Conservation (phyloP, 2,888 invertebrate genomes). For the Phyllotreta striolata region DNA sequence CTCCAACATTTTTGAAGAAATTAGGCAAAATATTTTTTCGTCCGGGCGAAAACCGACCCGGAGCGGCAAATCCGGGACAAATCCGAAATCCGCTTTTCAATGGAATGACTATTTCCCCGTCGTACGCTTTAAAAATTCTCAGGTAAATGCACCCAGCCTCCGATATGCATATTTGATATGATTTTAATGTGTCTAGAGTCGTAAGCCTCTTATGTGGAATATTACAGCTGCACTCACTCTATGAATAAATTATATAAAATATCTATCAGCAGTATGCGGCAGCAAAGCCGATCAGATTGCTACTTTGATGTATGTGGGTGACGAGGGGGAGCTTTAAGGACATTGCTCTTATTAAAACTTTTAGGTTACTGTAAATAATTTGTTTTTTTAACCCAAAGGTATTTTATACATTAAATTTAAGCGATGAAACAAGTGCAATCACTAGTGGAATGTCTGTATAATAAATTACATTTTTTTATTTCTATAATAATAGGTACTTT, state of each 20-base stretch:
- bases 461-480: too few relatives aligned
- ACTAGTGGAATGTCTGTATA: too few relatives aligned
- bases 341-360: background rate
- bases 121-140: conserved; percentile 51
- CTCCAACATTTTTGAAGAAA: background rate
- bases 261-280: conserved; percentile 69
- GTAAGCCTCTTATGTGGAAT: conserved; percentile 62
- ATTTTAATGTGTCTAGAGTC: conserved; percentile 63
- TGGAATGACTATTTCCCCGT: conserved; percentile 27
- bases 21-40: conserved; percentile 8
- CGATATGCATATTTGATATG: conserved; percentile 63
- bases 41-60: conserved; percentile 9
- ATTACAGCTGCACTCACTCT: conserved; percentile 64
- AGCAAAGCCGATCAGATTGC: conserved; percentile 59
- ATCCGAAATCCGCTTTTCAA: conserved; percentile 29
- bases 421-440: too few relatives aligned
- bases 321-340: conserved; percentile 4
- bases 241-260: conserved; percentile 79
- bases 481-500: too few relatives aligned
- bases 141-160: conserved; percentile 57
- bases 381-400: too few relatives aligned
- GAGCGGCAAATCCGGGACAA: conserved; percentile 22
- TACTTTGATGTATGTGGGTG: conserved; percentile 52
- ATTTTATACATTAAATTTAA: too few relatives aligned
- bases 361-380: too few relatives aligned